Conservation (phyloP, 2,797 vertebrate genomes). For the Alca torda region DNA sequence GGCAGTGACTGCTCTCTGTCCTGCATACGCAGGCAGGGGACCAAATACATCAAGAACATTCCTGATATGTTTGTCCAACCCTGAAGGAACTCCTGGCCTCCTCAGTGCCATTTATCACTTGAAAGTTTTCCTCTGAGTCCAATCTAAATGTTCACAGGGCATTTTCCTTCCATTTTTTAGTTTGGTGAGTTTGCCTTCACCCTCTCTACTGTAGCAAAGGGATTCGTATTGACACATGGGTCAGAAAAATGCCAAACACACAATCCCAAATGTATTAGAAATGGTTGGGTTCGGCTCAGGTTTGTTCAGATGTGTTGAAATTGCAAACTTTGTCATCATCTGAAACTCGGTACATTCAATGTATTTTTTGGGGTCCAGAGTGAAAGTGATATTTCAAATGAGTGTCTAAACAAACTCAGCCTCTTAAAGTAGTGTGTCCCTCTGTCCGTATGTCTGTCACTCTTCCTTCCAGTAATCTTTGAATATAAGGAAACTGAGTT, state of each 20-base stretch:
- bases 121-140: not conserved
- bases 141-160: not conserved
- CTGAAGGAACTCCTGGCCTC: rapidly evolving
- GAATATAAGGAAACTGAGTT: not conserved
- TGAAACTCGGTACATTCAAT: not conserved
- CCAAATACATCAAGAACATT: not conserved
- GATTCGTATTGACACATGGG: not conserved
- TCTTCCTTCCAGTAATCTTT: not conserved
- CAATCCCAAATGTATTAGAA: not conserved
- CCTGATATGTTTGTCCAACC: rapidly evolving
- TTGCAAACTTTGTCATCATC: not conserved
- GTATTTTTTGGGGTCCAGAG: not conserved
- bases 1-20: not conserved
- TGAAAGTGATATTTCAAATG: not conserved
- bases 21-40: not conserved
- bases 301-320: not conserved
- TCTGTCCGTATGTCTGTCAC: not conserved
- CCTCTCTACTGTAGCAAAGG: not conserved
- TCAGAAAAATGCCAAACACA: not conserved
- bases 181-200: not conserved
- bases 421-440: not conserved
- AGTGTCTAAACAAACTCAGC: not conserved
- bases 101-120: not conserved
- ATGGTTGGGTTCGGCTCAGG: not conserved
- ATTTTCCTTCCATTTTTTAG: not conserved